Evolutionary conservation across 2,113 vertebrate species (phyloP).

Genomic region (Rhea americana): DNA sequence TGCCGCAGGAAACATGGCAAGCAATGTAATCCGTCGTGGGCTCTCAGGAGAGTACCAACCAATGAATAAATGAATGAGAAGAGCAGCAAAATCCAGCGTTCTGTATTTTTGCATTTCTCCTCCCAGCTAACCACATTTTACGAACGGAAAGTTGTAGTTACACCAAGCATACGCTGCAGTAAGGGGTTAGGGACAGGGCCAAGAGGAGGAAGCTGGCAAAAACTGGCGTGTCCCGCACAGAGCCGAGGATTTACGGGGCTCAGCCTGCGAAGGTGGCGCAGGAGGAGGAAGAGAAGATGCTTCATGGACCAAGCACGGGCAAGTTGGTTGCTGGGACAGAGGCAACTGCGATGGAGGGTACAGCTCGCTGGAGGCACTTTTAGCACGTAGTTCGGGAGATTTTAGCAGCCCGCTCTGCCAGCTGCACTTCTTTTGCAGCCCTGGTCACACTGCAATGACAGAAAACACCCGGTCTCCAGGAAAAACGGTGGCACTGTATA

Average conservation of each 20-base stretch:
- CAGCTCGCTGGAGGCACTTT: not conserved
- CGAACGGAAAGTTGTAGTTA: not conserved
- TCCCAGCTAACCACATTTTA: not conserved
- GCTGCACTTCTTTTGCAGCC: not conserved
- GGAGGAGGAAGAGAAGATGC: not conserved
- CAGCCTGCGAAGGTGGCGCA: not conserved
- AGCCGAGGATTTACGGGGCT: not conserved
- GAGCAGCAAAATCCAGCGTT: not conserved
- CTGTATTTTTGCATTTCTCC: not conserved
- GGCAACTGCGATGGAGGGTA: not conserved
- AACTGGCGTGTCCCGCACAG: accelerated
- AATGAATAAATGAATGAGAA: not conserved
- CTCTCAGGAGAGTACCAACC: not conserved
- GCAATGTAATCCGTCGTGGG: not conserved
- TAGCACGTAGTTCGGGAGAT: not conserved
- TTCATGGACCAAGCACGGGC: not conserved
- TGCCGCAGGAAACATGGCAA: not conserved
- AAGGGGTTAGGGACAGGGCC: too few species aligned
- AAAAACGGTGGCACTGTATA: not conserved
- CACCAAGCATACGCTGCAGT: not conserved
- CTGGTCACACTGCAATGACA: not conserved
- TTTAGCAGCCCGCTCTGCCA: not conserved
- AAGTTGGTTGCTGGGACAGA: not conserved
- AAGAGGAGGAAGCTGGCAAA: not conserved
- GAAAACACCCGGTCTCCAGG: not conserved